Evolutionary conservation across 2,113 vertebrate genomes (phyloP), one percentile per base, ranked within the genome.

Genomic region (Australoheros scitulus): DNA sequence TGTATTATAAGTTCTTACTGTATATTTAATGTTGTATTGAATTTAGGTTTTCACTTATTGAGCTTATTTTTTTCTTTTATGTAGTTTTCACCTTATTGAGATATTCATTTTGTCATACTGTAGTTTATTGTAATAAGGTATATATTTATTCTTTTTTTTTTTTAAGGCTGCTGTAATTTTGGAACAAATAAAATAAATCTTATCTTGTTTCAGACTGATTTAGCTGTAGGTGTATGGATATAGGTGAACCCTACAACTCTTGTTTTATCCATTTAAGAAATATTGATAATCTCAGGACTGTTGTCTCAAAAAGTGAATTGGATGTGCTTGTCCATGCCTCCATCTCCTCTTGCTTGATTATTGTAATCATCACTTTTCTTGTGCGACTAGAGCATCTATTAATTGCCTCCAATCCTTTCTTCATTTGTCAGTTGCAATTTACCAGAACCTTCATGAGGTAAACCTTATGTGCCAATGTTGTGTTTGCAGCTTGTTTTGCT

Each of bases 401-500:
- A 41, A 41, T 4, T 11, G 38, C 10, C 11, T 41, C 38, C 38
- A 34, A 34, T 34, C 34, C 6, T 32, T 7, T 34, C 34, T 34
- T 34, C 34, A 26, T 29, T 77, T 26, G 56, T 38, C 24, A 76
- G 55, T 29, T 6, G 36, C 36, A 77, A 36, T 47, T 77, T 26
- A 41, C 24, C 47, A 52, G 10, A 29, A 72, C 20, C 68, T 55
- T 52, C 68, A 6, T 72, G 18, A 55, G 20, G 17, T 34, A 55
- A 32, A 72, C 11, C n/a, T 32, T 41, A n/a, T 22, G 13, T 41
- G 26, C 10, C 7, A 18, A 34, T 52, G 47, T 72, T 72, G 47
- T 26, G 32, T 38, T 63, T 74, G 11, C 24, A n/a, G 9, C 64
- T 77, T 63, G 11, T 72, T 87, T 80, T 70, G 63, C 58, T 84